phyloP scores from a whole-genome alignment of 30 jellyfish, hydroid and myxozoan genomes.

The Aurelia aurita complex sp. Pacific region DNA sequence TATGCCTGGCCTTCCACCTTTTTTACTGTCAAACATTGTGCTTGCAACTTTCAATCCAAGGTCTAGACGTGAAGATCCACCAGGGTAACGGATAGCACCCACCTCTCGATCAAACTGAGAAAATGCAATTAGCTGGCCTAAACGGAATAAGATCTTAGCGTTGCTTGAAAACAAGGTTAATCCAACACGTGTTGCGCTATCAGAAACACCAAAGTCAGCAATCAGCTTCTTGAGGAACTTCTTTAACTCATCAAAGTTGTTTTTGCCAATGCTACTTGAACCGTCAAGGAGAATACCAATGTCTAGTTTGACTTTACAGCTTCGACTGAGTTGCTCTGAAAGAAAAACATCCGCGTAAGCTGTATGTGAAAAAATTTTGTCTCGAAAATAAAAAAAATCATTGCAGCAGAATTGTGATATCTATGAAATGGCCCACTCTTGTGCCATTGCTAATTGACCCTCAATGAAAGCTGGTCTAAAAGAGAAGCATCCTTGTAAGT shows the following conservation, averaged over 20 bases:
- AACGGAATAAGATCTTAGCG: conserved; percentile 35
- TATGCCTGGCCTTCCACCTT: conserved; percentile 61
- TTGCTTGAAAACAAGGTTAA: conserved; percentile 34
- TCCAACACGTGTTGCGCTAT: conserved; percentile 66
- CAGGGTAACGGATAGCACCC: conserved; percentile 38
- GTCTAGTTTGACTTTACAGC: conserved; percentile 45
- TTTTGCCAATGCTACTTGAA: conserved; percentile 44
- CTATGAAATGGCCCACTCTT: too few species aligned
- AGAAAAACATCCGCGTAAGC: not conserved
- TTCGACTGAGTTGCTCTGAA: conserved; percentile 62
- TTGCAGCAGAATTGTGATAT: too few species aligned
- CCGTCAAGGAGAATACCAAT: conserved; percentile 73
- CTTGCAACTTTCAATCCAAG: conserved; percentile 58
- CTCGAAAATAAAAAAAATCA: too few species aligned
- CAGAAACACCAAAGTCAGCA: conserved; percentile 49
- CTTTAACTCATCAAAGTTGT: conserved; percentile 25
- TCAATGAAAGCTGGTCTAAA: too few species aligned
- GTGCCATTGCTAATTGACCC: too few species aligned
- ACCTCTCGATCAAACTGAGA: conserved; percentile 39
- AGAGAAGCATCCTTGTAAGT: too few species aligned
- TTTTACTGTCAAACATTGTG: conserved; percentile 35
- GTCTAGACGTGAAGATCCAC: conserved; percentile 69
- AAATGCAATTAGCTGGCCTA: conserved; percentile 44
- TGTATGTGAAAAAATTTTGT: too few species aligned
- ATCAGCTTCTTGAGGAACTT: conserved; percentile 20